Conservation (phyloP, 2,888 invertebrate genomes). For the Eupsilia transversa region DNA sequence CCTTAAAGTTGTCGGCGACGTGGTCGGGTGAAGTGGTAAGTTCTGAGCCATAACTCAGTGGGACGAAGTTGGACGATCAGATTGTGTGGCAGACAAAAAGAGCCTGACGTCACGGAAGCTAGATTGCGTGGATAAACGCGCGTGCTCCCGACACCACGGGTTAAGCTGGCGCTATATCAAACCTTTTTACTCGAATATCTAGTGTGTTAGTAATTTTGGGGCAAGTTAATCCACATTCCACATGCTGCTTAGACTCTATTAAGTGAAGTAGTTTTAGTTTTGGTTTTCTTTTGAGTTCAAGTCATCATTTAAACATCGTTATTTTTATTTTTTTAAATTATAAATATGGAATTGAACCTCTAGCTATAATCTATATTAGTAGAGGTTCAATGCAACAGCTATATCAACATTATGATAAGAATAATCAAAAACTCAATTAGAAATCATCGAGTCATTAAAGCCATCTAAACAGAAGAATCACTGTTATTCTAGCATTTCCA, state of each 20-base stretch:
- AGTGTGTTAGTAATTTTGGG: conserved; percentile 48
- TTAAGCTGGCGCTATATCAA: conserved; percentile 72
- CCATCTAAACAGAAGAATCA: background rate
- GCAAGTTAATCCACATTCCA: conserved; percentile 49
- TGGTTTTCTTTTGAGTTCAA: background rate
- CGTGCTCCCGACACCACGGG: conserved; percentile 74
- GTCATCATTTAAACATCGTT: background rate
- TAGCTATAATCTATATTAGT: too few species aligned
- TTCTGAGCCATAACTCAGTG: conserved; percentile 82
- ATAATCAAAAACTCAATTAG: background rate
- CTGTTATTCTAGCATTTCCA: background rate
- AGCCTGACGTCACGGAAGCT: conserved; percentile 78
- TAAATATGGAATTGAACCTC: too few species aligned
- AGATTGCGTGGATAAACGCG: conserved; percentile 81
- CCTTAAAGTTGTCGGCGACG: conserved; percentile 74
- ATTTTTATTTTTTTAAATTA: background rate
- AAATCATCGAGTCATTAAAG: background rate
- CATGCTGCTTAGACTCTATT: conserved; percentile 46
- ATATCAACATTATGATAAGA: background rate
- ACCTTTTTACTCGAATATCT: conserved; percentile 55
- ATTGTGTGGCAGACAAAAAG: conserved; percentile 80
- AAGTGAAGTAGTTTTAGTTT: conserved; percentile 28
- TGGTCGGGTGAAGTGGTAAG: conserved; percentile 77
- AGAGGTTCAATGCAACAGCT: background rate
- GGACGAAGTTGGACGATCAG: conserved; percentile 81